Percentiles rank a stretch among this genome's conserved stretches.
Conservation (phyloP, 2,888 invertebrate genomes). For the Ernsta delagoae region DNA sequence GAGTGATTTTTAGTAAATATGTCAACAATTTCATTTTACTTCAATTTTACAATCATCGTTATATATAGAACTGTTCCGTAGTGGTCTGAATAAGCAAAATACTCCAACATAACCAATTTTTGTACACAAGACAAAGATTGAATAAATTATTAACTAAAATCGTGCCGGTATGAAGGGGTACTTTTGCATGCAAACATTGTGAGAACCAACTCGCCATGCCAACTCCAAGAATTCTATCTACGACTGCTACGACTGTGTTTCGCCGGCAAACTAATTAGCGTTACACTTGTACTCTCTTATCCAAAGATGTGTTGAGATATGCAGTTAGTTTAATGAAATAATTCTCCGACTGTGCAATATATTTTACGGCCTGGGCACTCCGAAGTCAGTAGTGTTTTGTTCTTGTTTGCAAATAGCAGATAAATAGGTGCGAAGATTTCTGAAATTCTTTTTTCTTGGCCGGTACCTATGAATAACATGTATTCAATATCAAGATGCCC, state of each 20-base stretch:
- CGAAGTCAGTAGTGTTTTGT: not conserved
- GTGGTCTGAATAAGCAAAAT: too few species aligned
- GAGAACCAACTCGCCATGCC: conserved; percentile 27
- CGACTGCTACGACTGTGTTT: conserved; percentile 11
- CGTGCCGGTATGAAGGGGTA: conserved; percentile 3
- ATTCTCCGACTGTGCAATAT: not conserved
- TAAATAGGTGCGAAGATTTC: not conserved
- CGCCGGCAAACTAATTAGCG: conserved; percentile 27
- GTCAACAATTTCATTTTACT: too few species aligned
- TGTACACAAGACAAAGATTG: not conserved
- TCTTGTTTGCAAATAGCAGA: not conserved
- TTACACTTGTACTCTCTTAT: conserved; percentile 13
- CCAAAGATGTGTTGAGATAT: conserved; percentile 1
- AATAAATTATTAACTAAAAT: not conserved
- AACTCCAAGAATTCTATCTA: conserved; percentile 3
- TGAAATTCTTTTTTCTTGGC: too few species aligned
- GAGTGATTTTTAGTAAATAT: too few species aligned
- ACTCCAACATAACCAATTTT: not conserved
- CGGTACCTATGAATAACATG: too few species aligned
- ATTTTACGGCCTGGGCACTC: not conserved
- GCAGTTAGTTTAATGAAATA: conserved; percentile 11
- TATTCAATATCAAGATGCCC: too few species aligned
- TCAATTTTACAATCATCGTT: too few species aligned
- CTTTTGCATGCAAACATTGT: conserved; percentile 23
- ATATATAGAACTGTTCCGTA: too few species aligned